phyloP scores from a whole-genome alignment of 2,888 invertebrate genomes.

The Argyresthia albistria region DNA sequence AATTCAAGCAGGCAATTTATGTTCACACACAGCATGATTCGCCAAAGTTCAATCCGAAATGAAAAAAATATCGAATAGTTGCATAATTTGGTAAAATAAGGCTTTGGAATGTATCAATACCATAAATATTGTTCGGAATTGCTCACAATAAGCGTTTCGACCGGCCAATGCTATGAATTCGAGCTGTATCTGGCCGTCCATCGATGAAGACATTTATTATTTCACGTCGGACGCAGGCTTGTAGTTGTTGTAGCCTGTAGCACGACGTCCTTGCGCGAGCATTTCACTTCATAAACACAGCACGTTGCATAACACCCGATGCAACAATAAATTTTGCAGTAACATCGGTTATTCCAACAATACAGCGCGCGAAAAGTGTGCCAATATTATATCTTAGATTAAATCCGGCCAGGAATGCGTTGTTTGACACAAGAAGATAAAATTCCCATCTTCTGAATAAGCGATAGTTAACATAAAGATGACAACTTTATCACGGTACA shows the following conservation, averaged over 20 bases:
- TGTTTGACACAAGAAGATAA: constrained; percentile 18
- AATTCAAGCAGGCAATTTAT: too few species aligned
- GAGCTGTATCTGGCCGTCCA: constrained; percentile 22
- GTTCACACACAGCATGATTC: too few species aligned
- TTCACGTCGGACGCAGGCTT: constrained; percentile 15
- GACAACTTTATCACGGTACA: not conserved
- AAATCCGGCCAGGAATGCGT: constrained; percentile 18
- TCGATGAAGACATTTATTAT: constrained; percentile 37
- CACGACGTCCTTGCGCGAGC: constrained; percentile 17
- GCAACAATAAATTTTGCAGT: constrained; percentile 24
- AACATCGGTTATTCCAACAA: constrained; percentile 31
- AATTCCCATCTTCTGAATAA: constrained; percentile 20
- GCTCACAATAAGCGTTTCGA: too few species aligned
- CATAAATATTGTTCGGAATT: too few species aligned
- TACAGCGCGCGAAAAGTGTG: constrained; percentile 19
- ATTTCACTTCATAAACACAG: constrained; percentile 23
- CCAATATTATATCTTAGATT: constrained; percentile 34
- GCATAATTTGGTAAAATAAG: too few species aligned
- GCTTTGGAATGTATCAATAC: too few species aligned
- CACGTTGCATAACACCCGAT: constrained; percentile 32
- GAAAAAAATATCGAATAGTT: too few species aligned
- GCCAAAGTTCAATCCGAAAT: too few species aligned
- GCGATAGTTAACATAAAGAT: not conserved
- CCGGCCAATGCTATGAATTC: too few species aligned
- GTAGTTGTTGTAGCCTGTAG: constrained; percentile 8